Conservation (phyloP, 2,113 vertebrate species). For the Salminus brasiliensis region DNA sequence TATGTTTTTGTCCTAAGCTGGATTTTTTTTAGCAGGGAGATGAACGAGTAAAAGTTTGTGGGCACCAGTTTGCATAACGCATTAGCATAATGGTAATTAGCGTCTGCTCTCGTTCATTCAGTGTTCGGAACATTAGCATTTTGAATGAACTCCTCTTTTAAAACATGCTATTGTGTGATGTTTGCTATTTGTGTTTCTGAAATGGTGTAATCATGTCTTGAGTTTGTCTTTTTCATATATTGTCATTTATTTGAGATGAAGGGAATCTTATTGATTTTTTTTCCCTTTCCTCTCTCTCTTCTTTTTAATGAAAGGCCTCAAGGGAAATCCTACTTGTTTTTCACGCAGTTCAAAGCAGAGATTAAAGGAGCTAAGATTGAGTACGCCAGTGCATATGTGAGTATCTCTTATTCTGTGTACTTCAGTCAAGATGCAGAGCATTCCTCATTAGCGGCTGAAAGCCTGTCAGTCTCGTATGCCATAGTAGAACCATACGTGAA, state of each 20-base stretch:
- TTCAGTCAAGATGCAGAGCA: background rate
- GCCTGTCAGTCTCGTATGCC: background rate
- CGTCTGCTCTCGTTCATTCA: background rate
- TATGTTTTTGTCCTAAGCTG: too few species aligned
- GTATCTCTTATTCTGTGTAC: slow-evolving; percentile 63
- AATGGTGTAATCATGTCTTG: background rate
- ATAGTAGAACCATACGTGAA: background rate
- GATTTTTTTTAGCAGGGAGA: too few species aligned
- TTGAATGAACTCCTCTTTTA: background rate
- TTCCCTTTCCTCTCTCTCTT: background rate
- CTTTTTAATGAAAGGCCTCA: slow-evolving; percentile 82
- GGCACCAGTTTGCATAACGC: background rate
- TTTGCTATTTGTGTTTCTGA: background rate
- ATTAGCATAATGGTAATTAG: background rate
- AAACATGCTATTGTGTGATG: background rate
- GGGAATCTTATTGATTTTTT: slow-evolving; percentile 31
- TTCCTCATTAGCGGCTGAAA: background rate
- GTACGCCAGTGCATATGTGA: slow-evolving; percentile 90
- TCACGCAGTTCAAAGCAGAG: slow-evolving; percentile 93
- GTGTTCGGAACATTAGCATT: background rate
- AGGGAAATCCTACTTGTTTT: slow-evolving; percentile 97
- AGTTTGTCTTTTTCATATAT: slow-evolving; percentile 11
- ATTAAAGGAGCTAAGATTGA: slow-evolving; percentile 89
- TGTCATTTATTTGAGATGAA: slow-evolving; percentile 38
- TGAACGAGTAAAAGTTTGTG: too few species aligned